Base-by-base conservation (phyloP, 53 echinoderm and acorn worm species). In the Hippasteria phrygiana region DNA sequence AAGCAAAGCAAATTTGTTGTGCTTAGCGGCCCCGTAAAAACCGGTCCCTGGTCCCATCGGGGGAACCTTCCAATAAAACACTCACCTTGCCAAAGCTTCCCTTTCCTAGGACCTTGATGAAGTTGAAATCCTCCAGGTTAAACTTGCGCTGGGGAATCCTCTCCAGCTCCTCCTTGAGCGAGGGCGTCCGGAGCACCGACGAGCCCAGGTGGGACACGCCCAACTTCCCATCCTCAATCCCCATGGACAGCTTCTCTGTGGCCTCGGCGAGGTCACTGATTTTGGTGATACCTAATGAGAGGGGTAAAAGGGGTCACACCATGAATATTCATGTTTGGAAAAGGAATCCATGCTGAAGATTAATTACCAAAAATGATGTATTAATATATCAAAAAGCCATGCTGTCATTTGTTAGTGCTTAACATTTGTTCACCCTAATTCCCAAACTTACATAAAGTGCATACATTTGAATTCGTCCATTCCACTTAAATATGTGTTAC, bases 61-160 rank as follows among this genome's bases (percentile, higher is more conserved):
- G 46, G 46, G 46, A 45, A 11, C 6, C 6, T 5, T 7, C 46
- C 11, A 2, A 28, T 34, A 32, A 26, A 43, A 3, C 0, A 36
- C 91, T 89, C 54, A 96, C 96, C 95, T 96, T 96, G 64, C 96
- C 96, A 92, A 96, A 96, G 87, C 96, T 96, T 41, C 96, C 96
- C 87, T 96, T 96, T 9, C 96, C 96, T 64, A 96, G 92, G 42
- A 96, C 96, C 77, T 96, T 96, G 92, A 96, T 95, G 92, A 96
- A 96, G 47, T 95, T 96, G 92, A 96, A 96, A 83, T 96, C 95
- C 48, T 93, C 93, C 35, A 96, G 93, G 64, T 87, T 89, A 67
- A 91, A 96, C 77, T 92, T 93, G 75, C 91, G 74, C 75, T 88
- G 93, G 48, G 94, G 96, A 91, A 84, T 85, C 91, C 91, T 91